These are phyloP conservation scores for Phlogophora meticulosa DNA, from an alignment of 2,888 invertebrate genomes.

Conservation along the genomic window DNA sequence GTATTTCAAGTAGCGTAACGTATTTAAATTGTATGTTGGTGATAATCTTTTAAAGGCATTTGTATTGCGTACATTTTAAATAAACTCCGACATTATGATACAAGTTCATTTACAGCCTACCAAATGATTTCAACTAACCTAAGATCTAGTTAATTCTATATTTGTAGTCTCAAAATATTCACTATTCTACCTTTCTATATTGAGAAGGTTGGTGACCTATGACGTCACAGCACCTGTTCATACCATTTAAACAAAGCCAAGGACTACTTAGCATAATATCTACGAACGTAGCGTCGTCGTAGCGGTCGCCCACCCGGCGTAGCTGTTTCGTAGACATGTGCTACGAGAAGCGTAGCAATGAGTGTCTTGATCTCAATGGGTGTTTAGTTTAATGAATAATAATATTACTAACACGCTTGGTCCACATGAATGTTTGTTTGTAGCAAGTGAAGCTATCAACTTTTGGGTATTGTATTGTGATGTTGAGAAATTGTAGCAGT, in stretches of 20 bases:
- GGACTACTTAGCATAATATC: constrained; percentile 50
- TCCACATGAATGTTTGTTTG: too few species aligned
- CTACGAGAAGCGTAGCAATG: constrained; percentile 43
- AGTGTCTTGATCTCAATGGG: background rate
- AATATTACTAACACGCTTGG: too few species aligned
- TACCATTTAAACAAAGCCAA: constrained; percentile 50
- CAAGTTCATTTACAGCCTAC: too few species aligned
- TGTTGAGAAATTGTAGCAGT: too few species aligned
- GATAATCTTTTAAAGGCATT: constrained; percentile 9
- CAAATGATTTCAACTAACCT: too few species aligned
- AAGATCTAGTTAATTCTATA: background rate
- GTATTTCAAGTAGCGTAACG: background rate
- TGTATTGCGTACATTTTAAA: background rate
- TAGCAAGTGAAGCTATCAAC: too few species aligned
- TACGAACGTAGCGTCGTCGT: constrained; percentile 48
- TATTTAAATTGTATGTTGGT: background rate
- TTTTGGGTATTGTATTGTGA: too few species aligned
- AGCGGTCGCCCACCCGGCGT: constrained; percentile 43
- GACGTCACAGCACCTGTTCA: constrained; percentile 43
- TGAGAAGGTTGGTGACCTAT: constrained; percentile 23
- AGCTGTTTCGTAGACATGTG: constrained; percentile 45
- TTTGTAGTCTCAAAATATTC: constrained; percentile 23
- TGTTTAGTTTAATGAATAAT: background rate
- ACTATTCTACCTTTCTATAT: constrained; percentile 25
- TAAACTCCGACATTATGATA: too few species aligned